Base-by-base conservation (phyloP, 2,888 invertebrate species). In the Epirrhoe tristata region DNA sequence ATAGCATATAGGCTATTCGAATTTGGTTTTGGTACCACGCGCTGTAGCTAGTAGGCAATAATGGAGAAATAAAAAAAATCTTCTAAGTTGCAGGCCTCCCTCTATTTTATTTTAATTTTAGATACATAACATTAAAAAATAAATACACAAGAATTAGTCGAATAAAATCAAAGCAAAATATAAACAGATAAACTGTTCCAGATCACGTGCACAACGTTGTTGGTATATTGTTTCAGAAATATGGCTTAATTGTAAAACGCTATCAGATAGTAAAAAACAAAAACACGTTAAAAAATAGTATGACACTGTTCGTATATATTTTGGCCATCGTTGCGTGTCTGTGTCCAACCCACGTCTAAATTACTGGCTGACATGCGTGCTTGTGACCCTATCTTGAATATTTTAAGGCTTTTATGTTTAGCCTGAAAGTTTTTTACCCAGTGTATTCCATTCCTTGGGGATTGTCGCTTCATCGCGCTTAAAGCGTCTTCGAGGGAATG, bases 311-410 rank as follows among this genome's bases (percentile, higher is more conserved):
- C 76, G 77, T 77, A 77, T 78, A 67, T 74, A 80, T 80, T 80
- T 76, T 81, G 79, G 77, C 77, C 81, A 84, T 87, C 86, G 83
- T 90, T 81, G 91, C 90, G 90, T 91, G 91, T 78, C 75, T 72
- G 73, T 77, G 83, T 82, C 79, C 85, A 81, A 81, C 83, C 86
- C 75, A 84, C 84, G 87, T 84, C 86, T 80, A 87, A 87, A 89
- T 88, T 86, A 86, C 84, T 72, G 77, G 76, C 73, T 75, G 81
- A 76, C 86, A 85, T 88, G 90, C 90, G 89, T 90, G 90, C 77
- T 74, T 65, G 72, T 80, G 79, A 77, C 81, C 81, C 77, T 70
- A 82, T 86, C 83, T 84, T 89, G 87, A 89, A 89, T 89, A 89
- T 88, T 89, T 89, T 82, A 88, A 84, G 84, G 85, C 81, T 62